These are phyloP conservation scores for Sander vitreus DNA, from an alignment of 2,113 vertebrate species.

Conservation along the genomic window DNA sequence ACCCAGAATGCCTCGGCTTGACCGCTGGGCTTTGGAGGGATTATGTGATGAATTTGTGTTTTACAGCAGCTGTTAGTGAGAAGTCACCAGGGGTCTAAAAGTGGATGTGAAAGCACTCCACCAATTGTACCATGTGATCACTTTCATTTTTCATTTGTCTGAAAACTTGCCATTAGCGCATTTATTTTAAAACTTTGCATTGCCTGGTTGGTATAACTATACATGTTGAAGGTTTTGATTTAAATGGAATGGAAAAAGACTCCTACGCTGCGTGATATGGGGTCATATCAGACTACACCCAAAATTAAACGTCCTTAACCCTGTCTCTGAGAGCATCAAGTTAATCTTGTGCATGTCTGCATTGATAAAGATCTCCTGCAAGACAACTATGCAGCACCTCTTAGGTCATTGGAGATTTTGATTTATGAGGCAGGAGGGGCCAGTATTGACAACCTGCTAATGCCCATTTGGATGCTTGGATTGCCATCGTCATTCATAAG, in stretches of 20 bases:
- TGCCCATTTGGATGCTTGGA: constrained; percentile 67
- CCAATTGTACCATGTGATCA: constrained; percentile 64
- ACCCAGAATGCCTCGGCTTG: constrained; percentile 87
- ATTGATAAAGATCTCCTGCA: constrained; percentile 70
- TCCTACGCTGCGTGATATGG: constrained; percentile 13
- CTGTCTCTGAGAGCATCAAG: constrained; percentile 53
- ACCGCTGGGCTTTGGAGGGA: constrained; percentile 86
- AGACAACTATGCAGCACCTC: constrained; percentile 69
- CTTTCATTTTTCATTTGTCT: constrained; percentile 84
- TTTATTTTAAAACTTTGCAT: constrained; percentile 37
- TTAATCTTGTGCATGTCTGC: constrained; percentile 66
- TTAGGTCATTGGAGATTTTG: constrained; percentile 74
- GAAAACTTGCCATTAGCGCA: constrained; percentile 45
- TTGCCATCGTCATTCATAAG: constrained; percentile 61
- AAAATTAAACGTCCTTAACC: constrained; percentile 76
- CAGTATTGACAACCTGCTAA: constrained; percentile 70
- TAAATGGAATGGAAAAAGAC: constrained; percentile 43
- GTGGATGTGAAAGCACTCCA: constrained; percentile 78
- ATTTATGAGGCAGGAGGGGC: constrained; percentile 69
- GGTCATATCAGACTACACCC: constrained; percentile 68
- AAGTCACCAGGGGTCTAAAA: constrained; percentile 89
- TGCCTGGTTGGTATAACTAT: constrained; percentile 5
- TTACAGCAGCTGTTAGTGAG: constrained; percentile 89
- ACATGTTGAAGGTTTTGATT: constrained; percentile 21
- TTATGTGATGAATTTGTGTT: constrained; percentile 89